Evolutionary conservation across 2,797 vertebrate genomes (phyloP).

Genomic region (Antrozous pallidus): DNA sequence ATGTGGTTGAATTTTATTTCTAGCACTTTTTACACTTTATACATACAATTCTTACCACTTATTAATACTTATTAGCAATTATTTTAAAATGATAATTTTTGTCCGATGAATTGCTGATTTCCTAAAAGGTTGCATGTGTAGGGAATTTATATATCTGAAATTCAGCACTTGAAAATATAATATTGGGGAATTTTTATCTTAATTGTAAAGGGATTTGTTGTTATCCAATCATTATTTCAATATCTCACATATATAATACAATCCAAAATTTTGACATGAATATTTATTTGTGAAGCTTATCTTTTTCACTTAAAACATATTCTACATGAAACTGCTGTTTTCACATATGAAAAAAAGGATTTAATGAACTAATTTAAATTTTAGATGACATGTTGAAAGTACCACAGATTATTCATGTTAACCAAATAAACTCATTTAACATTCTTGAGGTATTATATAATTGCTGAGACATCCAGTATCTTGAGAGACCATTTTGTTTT

Average conservation of each 20-base stretch:
- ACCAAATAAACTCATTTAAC: neutral
- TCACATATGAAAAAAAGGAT: conserved; percentile 24
- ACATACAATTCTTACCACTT: neutral
- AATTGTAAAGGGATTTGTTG: conserved; percentile 3
- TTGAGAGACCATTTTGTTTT: neutral
- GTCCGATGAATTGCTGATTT: neutral
- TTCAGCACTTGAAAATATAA: conserved; percentile 4
- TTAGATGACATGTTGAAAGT: conserved; percentile 17
- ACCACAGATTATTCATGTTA: neutral
- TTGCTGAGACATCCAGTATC: neutral
- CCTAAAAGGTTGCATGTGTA: neutral
- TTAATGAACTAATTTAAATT: conserved; percentile 52
- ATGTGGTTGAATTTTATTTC: neutral
- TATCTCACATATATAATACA: neutral
- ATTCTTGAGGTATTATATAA: neutral
- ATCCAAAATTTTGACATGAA: conserved; percentile 15
- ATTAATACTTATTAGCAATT: neutral
- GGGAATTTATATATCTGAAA: neutral
- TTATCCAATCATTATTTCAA: neutral
- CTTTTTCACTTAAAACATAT: conserved; percentile 29
- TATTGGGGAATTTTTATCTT: neutral
- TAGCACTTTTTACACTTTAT: neutral
- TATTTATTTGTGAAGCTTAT: conserved; percentile 39
- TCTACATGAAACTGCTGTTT: neutral
- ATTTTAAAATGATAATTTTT: neutral